Percentiles rank a stretch among this genome's conserved stretches.
phyloP scores from a whole-genome alignment of 1,140 invertebrate species.

The Grapholita molesta region DNA sequence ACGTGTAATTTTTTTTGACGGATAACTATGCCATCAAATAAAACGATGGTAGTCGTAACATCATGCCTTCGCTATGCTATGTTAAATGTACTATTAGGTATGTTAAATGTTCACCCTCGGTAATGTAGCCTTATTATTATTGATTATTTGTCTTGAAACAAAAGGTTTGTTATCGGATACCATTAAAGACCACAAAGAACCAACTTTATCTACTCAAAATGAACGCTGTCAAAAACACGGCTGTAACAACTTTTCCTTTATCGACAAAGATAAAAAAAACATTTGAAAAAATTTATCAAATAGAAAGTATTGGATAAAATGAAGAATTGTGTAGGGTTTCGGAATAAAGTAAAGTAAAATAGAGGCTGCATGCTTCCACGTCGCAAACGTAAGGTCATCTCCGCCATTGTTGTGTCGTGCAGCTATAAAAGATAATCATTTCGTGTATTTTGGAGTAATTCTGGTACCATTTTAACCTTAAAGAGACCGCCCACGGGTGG shows the following conservation, averaged over 20 bases:
- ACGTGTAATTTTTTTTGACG: no score
- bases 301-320: neutral
- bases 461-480: slow-evolving; percentile 21
- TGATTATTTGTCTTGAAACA: neutral
- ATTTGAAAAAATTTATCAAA: neutral
- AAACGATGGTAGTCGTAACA: no score
- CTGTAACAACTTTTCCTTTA: neutral
- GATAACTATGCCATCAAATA: no score
- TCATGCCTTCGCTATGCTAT: no score
- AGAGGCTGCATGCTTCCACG: slow-evolving; percentile 36
- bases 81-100: neutral
- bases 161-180: slow-evolving; percentile 39
- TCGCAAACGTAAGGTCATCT: slow-evolving; percentile 54
- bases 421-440: slow-evolving; percentile 61
- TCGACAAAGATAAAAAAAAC: neutral
- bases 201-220: slow-evolving; percentile 23
- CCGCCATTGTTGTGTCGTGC: slow-evolving; percentile 57
- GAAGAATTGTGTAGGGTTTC: neutral
- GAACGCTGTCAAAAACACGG: slow-evolving; percentile 20
- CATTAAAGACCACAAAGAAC: slow-evolving; percentile 48
- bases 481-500: slow-evolving; percentile 42
- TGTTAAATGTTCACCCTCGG: neutral
- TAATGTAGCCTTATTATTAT: neutral
- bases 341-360: slow-evolving; percentile 37
- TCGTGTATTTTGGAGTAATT: slow-evolving; percentile 63